Evolutionary conservation across 2,113 vertebrate species (phyloP), one percentile per base, ranked within the genome.

Genomic region (Mormyrus iriodes): DNA sequence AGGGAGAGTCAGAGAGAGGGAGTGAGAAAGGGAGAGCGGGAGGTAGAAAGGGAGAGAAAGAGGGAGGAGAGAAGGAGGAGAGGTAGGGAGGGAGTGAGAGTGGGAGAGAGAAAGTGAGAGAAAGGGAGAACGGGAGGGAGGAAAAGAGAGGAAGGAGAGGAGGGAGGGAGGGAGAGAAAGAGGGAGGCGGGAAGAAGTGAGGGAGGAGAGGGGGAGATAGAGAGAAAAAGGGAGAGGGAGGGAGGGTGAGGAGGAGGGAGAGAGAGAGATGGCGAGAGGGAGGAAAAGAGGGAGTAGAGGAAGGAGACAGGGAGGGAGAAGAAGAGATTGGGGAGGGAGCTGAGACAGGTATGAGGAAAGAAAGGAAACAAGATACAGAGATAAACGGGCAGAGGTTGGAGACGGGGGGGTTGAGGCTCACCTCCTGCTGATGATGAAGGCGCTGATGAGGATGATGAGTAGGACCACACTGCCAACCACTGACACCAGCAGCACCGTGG

Each of bases 341-440:
- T n/a, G n/a, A n/a, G 87, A 35, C n/a, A 3, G 9, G 86, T 17
- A n/a, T 15, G 86, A 48, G 83, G 24, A 21, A 21, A 35, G 52
- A 17, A 73, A 35, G 53, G n/a, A 35, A 61, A 61, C 8, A 61
- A 10, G 58, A 61, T 61, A n/a, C 5, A 61, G 53, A 58, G 53
- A 8, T 24, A 24, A 58, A 58, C 0, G 7, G 55, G 21, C 55
- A 7, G 6, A 89, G 44, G 85, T 85, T 42, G 69, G 79, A 86
- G n/a, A 65, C 10, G 51, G 89, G 46, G 69, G n/a, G 42, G 44
- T 31, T 91, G 19, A 89, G 82, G 91, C 97, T 97, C 96, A 99
- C 98, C 98, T 98, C 93, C 97, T 97, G 93, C 97, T 99, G 96
- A 99, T 98, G 95, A 99, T 96, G 94, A 99, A 99, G 58, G 97